These are phyloP conservation scores for Blastobasis lacticolella DNA, from an alignment of 2,888 invertebrate genomes.

Conservation along the genomic window DNA sequence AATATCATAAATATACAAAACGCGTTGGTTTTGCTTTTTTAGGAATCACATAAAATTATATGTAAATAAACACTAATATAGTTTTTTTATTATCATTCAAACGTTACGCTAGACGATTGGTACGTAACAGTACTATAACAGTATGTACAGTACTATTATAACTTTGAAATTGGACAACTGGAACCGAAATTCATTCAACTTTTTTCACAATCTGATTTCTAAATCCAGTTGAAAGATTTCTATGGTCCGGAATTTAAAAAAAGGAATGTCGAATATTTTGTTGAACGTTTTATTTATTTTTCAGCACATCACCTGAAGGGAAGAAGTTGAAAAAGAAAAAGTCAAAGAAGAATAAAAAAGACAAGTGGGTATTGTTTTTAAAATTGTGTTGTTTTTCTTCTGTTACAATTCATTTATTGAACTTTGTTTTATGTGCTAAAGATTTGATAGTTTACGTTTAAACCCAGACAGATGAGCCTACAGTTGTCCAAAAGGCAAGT, in stretches of 20 bases:
- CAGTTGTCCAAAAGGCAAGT: slow-evolving; percentile 64
- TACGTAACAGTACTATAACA: too few relatives aligned
- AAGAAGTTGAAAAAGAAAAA: slow-evolving; percentile 87
- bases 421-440: slow-evolving; percentile 24
- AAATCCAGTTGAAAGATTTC: too few relatives aligned
- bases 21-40: too few relatives aligned
- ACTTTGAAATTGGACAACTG: too few relatives aligned
- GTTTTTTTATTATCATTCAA: background rate
- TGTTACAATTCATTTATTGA: slow-evolving; percentile 11
- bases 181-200: too few relatives aligned
- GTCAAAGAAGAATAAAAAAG: slow-evolving; percentile 83
- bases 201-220: too few relatives aligned
- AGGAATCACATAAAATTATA: too few relatives aligned
- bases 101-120: slow-evolving; percentile 4
- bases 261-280: too few relatives aligned
- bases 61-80: too few relatives aligned
- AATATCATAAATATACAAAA: too few relatives aligned
- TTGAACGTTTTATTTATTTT: slow-evolving; percentile 18
- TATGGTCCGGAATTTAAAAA: too few relatives aligned
- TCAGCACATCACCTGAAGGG: slow-evolving; percentile 81
- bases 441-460: slow-evolving; percentile 46
- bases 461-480: slow-evolving; percentile 60
- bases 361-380: slow-evolving; percentile 73
- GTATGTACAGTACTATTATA: too few relatives aligned
- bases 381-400: slow-evolving; percentile 1